Base-by-base conservation (phyloP, 1,140 invertebrate species). In the Holotrichia oblita region DNA sequence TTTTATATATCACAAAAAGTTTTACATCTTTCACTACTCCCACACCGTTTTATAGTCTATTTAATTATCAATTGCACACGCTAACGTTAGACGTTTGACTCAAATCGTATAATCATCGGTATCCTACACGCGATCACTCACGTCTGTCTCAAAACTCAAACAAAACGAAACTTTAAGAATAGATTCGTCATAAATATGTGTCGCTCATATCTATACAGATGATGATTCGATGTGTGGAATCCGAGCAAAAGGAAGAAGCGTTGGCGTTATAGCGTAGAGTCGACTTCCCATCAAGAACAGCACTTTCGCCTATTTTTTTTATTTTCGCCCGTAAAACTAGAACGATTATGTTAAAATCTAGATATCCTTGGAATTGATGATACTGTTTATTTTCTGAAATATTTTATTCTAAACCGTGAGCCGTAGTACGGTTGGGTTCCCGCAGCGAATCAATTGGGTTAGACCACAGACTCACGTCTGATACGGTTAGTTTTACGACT, bases 291-390 rank as follows among this genome's bases (percentile, higher is more conserved):
- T 55, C 61, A 69, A 69, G 12, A 24, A 10, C 22, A 69, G 8
- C 61, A 34, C 61, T 69, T 69, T 69, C 61, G 61, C 61, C 61
- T 69, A 69, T 69, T 69, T 69, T n/a, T 69, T 69, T 69, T 69
- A 69, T 69, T 69, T 69, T 69, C 61, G 61, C 61, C 61, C 61
- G 61, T 69, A 69, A 69, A 69, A 69, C 61, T 69, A 69, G 61
- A 69, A 69, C 61, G 61, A 69, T 69, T 69, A 69, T 69, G 61
- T 69, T 69, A 69, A 69, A 69, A 69, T 69, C 61, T 20, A 17
- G 61, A 69, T 69, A 69, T 69, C 61, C 61, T 69, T 69, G 61
- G 61, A 69, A 69, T 69, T 69, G 61, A 69, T 69, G 61, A 69
- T 69, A 69, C 61, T 69, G 61, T 69, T 69, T 69, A 69, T 69